A percentile compares a stretch with the other conserved stretches of the same genome.
phyloP scores from a whole-genome alignment of 2,113 vertebrate species.

The Oxygymnocypris stewartii region DNA sequence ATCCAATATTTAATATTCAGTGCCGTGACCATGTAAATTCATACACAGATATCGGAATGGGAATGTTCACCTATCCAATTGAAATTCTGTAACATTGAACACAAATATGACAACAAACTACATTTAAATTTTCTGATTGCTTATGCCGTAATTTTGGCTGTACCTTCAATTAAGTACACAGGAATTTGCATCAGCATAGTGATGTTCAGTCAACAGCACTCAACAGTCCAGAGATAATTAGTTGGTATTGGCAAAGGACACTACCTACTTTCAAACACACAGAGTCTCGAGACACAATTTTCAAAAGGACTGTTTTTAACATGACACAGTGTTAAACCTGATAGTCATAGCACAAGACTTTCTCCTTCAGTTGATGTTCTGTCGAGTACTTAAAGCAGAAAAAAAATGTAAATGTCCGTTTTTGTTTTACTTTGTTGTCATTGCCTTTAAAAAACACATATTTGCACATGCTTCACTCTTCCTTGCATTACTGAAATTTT shows the following conservation, averaged over 20 bases:
- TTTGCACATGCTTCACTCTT: neutral
- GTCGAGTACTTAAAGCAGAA: neutral
- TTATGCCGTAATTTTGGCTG: neutral
- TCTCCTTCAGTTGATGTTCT: neutral
- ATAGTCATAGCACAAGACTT: neutral
- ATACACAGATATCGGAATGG: neutral
- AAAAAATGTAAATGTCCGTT: neutral
- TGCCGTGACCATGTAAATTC: neutral
- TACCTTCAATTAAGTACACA: neutral
- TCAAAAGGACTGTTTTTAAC: neutral
- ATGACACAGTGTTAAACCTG: neutral
- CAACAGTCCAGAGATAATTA: neutral
- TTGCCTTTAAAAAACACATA: neutral
- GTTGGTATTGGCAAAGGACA: neutral
- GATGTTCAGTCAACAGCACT: neutral
- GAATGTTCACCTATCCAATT: neutral
- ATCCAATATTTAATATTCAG: neutral
- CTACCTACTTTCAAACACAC: neutral
- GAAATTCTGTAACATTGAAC: neutral
- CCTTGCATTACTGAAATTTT: too few relatives aligned
- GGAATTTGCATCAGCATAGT: neutral
- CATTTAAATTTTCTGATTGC: neutral
- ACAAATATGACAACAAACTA: neutral
- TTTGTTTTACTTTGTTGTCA: neutral
- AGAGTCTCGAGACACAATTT: neutral